A percentile compares a stretch with the other conserved stretches of the same genome.
phyloP scores from a whole-genome alignment of 2,113 vertebrate species.

The Mormyrus iriodes region DNA sequence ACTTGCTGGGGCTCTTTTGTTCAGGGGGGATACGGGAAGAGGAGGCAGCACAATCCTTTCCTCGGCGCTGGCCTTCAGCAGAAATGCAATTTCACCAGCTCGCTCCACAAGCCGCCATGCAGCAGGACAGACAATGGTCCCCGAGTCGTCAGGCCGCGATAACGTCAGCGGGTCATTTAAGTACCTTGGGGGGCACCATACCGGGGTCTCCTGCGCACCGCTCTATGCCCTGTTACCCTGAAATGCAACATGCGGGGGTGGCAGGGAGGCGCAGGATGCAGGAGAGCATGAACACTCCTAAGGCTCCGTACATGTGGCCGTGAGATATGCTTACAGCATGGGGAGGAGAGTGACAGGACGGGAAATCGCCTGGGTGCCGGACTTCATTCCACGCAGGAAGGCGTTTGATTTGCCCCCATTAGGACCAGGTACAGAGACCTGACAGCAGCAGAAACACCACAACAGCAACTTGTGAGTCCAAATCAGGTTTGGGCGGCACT shows the following conservation, averaged over 20 bases:
- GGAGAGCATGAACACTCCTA: no score
- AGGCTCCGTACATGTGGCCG: not conserved
- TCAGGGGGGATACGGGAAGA: constrained; percentile 36
- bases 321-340: not conserved
- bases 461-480: not conserved
- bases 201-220: not conserved
- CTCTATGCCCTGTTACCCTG: not conserved
- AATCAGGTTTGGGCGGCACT: not conserved
- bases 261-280: not conserved
- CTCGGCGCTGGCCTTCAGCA: constrained; percentile 49
- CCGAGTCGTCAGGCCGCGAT: constrained; percentile 34
- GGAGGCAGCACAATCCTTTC: constrained; percentile 48
- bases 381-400: not conserved
- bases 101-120: constrained; percentile 43
- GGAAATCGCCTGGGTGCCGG: not conserved
- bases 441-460: not conserved
- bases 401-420: not conserved
- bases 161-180: constrained; percentile 59
- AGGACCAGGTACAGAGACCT: not conserved
- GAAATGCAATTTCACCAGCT: constrained; percentile 70
- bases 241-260: not conserved
- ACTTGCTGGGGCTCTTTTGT: constrained; percentile 60
- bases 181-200: constrained; percentile 31
- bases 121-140: constrained; percentile 52
- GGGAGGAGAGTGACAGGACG: not conserved